Evolutionary conservation across 2,113 vertebrate genomes (phyloP).

Genomic region (Otis tarda): DNA sequence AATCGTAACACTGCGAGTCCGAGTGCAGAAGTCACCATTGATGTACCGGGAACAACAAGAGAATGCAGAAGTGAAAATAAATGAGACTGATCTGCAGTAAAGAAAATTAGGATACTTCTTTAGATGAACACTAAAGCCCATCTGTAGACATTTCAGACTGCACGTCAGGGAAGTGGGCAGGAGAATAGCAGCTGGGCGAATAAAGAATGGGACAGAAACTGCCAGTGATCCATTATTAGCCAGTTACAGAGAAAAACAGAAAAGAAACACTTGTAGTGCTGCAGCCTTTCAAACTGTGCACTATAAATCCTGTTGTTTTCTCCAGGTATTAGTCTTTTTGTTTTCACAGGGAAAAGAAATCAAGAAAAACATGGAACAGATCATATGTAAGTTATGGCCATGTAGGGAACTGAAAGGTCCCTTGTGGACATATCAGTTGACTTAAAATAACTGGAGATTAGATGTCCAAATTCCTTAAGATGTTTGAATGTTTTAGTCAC

Average conservation of each 20-base stretch:
- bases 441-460: slow-evolving; percentile 49
- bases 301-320: slow-evolving; percentile 5
- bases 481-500: background rate
- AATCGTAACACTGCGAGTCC: fast-evolving
- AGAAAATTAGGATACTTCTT: background rate
- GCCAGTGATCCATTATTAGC: background rate
- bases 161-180: background rate
- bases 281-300: background rate
- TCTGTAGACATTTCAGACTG: background rate
- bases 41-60: background rate
- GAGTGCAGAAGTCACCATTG: background rate
- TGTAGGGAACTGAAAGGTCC: background rate
- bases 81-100: background rate
- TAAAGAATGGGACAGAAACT: background rate
- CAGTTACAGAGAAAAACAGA: background rate
- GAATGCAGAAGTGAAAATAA: background rate
- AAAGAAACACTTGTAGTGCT: background rate
- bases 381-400: background rate
- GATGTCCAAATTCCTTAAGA: slow-evolving; percentile 33
- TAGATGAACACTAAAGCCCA: background rate
- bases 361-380: slow-evolving; percentile 6
- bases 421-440: background rate
- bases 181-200: background rate
- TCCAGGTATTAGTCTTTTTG: background rate
- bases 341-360: slow-evolving; percentile 26